Percentiles rank a stretch among this genome's conserved stretches.
phyloP scores from a whole-genome alignment of 2,888 invertebrate species.

The Clepsis dumicolana region DNA sequence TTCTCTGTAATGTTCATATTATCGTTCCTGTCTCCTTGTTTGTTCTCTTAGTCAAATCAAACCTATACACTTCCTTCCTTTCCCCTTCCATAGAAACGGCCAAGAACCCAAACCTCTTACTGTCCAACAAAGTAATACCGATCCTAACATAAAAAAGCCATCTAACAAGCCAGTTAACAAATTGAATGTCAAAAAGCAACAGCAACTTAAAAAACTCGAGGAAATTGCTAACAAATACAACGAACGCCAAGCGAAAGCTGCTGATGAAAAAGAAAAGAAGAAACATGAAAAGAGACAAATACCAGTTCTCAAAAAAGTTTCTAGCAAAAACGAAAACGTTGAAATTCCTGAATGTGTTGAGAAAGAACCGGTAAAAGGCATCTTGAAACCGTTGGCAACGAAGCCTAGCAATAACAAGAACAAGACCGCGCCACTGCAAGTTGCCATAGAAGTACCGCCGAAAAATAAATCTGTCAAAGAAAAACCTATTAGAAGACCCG shows the following conservation, averaged over 20 bases:
- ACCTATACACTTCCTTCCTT: conserved; percentile 71
- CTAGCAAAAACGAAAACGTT: conserved; percentile 46
- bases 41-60: conserved; percentile 55
- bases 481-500: conserved; percentile 48
- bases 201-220: conserved; percentile 76
- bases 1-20: conserved; percentile 44
- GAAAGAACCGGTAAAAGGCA: conserved; percentile 22
- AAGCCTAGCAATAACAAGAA: conserved; percentile 22
- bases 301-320: conserved; percentile 61
- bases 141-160: conserved; percentile 58
- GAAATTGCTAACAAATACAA: conserved; percentile 71
- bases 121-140: conserved; percentile 66
- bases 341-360: conserved; percentile 38
- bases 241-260: conserved; percentile 59
- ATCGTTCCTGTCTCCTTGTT: conserved; percentile 83
- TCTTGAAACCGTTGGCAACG: conserved; percentile 11
- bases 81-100: conserved; percentile 75
- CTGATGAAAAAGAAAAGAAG: conserved; percentile 46
- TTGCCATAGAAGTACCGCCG: conserved; percentile 21
- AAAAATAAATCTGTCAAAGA: conserved; percentile 47
- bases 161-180: conserved; percentile 59
- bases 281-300: conserved; percentile 66
- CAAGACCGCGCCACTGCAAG: background rate
- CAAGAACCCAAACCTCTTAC: conserved; percentile 63
- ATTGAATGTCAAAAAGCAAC: conserved; percentile 66